Percentiles rank a stretch among this genome's conserved stretches.
These are phyloP conservation scores for Chinchilla lanigera DNA, from an alignment of 2,113 vertebrate genomes.

Conservation along the genomic window DNA sequence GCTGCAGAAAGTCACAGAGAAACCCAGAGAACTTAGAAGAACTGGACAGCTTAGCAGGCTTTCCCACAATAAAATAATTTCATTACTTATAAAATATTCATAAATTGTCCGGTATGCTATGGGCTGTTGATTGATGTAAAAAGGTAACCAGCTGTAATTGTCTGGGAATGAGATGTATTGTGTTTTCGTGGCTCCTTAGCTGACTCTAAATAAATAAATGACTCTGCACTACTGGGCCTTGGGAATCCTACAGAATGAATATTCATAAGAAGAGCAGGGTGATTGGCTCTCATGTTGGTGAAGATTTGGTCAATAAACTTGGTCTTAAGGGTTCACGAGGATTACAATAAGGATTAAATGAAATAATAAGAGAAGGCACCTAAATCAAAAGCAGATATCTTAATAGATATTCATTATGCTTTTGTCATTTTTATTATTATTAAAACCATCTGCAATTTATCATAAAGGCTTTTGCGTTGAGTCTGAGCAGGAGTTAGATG, in stretches of 20 bases:
- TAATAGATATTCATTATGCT: not conserved
- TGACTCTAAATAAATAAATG: slow-evolving; percentile 15
- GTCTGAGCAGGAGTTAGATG: not conserved
- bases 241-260: not conserved
- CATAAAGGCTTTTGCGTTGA: not conserved
- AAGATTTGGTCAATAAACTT: not conserved
- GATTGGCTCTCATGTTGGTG: not conserved
- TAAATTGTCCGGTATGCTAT: not conserved
- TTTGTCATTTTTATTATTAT: not conserved
- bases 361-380: not conserved
- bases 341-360: not conserved
- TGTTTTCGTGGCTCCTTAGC: not conserved
- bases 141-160: slow-evolving; percentile 38
- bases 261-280: not conserved
- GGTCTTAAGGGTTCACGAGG: not conserved
- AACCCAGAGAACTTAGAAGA: not conserved
- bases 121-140: not conserved
- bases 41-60: not conserved
- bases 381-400: not conserved
- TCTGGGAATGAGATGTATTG: not conserved
- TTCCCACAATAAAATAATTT: not conserved
- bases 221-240: not conserved
- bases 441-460: not conserved
- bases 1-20: slow-evolving; percentile 9
- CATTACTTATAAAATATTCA: slow-evolving; percentile 27